phyloP scores from a whole-genome alignment of 2,113 vertebrate species.

The Catharus bicknelli region DNA sequence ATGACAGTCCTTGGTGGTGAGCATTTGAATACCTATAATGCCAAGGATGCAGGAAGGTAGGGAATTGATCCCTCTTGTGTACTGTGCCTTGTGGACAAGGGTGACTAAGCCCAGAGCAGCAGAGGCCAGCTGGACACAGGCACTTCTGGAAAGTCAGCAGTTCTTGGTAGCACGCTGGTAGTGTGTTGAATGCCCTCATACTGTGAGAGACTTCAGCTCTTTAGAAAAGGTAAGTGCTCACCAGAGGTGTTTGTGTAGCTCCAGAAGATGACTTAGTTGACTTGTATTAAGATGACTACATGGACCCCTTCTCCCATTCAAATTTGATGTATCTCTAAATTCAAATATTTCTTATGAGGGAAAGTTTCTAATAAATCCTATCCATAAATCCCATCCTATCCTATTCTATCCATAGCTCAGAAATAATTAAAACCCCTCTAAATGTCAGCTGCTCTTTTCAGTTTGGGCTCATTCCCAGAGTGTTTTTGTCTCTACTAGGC shows the following conservation, averaged over 20 bases:
- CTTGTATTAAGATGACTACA: background rate
- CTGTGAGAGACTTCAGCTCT: background rate
- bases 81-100: background rate
- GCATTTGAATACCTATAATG: background rate
- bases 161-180: background rate
- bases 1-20: rapidly evolving
- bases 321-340: background rate
- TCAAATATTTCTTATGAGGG: background rate
- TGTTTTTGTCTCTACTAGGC: background rate
- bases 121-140: too few species aligned
- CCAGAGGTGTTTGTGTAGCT: background rate
- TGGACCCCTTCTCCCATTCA: background rate
- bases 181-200: rapidly evolving
- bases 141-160: background rate
- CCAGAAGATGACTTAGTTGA: background rate
- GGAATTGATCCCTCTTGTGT: background rate
- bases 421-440: background rate
- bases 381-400: background rate
- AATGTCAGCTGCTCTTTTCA: background rate
- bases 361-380: background rate
- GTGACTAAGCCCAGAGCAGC: background rate
- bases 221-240: background rate
- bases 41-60: background rate
- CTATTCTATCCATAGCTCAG: background rate
- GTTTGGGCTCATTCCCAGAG: background rate